Conservation (phyloP, 2,797 vertebrate genomes). For the Liasis olivaceus region DNA sequence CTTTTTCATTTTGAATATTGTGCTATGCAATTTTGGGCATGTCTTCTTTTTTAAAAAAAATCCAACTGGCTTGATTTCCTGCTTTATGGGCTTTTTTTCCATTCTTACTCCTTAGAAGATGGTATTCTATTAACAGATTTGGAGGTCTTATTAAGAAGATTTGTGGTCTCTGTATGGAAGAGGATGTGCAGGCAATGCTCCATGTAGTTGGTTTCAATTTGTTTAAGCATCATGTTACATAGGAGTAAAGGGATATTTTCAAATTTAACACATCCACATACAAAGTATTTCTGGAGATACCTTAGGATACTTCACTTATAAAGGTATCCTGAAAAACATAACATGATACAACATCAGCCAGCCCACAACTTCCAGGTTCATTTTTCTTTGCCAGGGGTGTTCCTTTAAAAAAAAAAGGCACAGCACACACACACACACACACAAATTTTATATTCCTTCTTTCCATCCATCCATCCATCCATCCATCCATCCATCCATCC, state of each 20-base stretch:
- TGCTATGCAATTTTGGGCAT: background rate
- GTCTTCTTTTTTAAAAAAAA: background rate
- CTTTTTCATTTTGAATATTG: background rate
- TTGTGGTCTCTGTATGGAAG: background rate
- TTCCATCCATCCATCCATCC: no score
- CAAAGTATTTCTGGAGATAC: background rate
- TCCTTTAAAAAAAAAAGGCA: no score
- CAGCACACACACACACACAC: background rate
- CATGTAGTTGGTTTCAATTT: background rate
- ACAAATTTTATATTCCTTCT: no score
- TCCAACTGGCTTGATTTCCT: constrained; percentile 1
- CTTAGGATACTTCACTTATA: no score
- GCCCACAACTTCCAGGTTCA: no score
- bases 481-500: no score
- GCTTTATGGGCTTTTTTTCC: background rate
- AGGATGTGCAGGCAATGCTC: background rate
- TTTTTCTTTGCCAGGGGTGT: no score
- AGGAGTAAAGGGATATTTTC: background rate
- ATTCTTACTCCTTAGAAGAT: constrained; percentile 12
- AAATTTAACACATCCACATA: background rate
- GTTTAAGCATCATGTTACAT: background rate
- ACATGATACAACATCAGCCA: no score
- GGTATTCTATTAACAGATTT: background rate
- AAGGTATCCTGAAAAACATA: no score
- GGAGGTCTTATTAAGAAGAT: background rate